Percentiles rank a stretch among this genome's conserved stretches.
Conservation (phyloP, 2,797 vertebrate species). For the Labeo calbasu region DNA sequence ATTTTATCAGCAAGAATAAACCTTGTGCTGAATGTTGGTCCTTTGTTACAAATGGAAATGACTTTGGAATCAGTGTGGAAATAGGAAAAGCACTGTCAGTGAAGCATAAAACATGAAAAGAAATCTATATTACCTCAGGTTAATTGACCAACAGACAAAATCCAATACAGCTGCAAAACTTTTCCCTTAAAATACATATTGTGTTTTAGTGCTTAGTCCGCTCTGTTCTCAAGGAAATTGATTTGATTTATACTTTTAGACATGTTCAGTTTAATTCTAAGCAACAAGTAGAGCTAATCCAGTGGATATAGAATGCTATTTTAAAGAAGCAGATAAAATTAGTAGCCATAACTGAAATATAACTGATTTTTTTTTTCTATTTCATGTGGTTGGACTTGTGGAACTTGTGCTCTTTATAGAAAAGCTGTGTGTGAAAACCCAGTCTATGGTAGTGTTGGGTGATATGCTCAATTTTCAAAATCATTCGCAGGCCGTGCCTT, state of each 20-base stretch:
- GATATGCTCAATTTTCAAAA: no score
- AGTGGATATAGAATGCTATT: not conserved
- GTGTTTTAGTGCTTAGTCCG: not conserved
- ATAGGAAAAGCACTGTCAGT: conserved; percentile 3
- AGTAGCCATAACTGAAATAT: not conserved
- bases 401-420: not conserved
- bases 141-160: conserved; percentile 14
- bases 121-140: conserved; percentile 21
- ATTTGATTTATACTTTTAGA: not conserved
- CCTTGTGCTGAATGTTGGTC: conserved; percentile 32
- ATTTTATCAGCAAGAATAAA: conserved; percentile 57
- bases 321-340: not conserved
- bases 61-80: conserved; percentile 10
- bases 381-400: not conserved
- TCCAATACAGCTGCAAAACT: not conserved
- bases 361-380: not conserved
- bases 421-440: not conserved
- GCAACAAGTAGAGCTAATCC: not conserved
- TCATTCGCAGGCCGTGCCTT: no score
- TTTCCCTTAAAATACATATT: not conserved
- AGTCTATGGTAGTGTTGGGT: not conserved
- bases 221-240: not conserved
- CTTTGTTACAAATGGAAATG: conserved; percentile 45
- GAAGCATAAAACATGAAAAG: conserved; percentile 8
- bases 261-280: not conserved